Conservation (phyloP, 2,797 vertebrate species). For the Borostomias antarcticus region DNA sequence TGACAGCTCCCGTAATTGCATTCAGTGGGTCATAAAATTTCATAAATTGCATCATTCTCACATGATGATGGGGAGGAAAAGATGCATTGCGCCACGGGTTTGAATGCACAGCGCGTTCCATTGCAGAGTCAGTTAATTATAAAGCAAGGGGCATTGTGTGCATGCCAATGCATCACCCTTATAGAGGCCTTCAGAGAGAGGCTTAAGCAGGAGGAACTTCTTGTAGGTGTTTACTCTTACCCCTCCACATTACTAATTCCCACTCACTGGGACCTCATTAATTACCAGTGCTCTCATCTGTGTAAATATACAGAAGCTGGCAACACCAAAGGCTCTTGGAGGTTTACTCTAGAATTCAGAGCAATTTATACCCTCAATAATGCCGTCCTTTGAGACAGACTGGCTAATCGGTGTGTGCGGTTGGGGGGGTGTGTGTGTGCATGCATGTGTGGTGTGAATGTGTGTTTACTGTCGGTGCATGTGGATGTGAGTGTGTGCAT, state of each 20-base stretch:
- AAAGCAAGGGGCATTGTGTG: conserved; percentile 42
- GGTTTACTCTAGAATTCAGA: conserved; percentile 19
- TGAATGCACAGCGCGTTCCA: conserved; percentile 55
- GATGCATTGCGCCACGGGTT: conserved; percentile 38
- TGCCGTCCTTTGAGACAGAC: not conserved
- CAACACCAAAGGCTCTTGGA: conserved; percentile 10
- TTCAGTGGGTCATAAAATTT: conserved; percentile 70
- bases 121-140: conserved; percentile 67
- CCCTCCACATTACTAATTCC: too few species aligned
- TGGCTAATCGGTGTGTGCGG: too few species aligned
- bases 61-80: conserved; percentile 27
- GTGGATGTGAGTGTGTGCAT: not conserved
- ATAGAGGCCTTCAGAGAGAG: conserved; percentile 30
- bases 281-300: conserved; percentile 29
- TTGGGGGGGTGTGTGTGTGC: not conserved
- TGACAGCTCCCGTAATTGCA: conserved; percentile 69
- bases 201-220: conserved; percentile 26
- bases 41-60: conserved; percentile 66
- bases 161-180: conserved; percentile 54
- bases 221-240: conserved; percentile 31
- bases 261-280: conserved; percentile 19
- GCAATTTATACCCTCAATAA: not conserved
- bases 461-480: too few species aligned
- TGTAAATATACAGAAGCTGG: conserved; percentile 40
- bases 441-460: not conserved